phyloP scores from a whole-genome alignment of 2,113 vertebrate genomes.

The Apaloderma vittatum region DNA sequence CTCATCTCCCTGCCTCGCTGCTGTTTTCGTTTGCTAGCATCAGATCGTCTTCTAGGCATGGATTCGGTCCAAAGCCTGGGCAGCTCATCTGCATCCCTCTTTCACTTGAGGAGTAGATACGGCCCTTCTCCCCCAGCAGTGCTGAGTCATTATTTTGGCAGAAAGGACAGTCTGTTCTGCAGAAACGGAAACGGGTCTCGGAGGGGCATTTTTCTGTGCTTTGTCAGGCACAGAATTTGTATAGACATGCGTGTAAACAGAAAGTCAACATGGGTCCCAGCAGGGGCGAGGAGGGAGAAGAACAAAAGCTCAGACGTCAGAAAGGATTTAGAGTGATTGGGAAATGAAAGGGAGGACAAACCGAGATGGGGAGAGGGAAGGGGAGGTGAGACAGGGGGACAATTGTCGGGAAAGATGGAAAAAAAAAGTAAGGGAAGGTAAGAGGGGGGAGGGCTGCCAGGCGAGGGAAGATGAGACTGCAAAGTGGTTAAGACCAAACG shows the following conservation, averaged over 20 bases:
- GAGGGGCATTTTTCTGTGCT: background rate
- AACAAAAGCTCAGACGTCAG: conserved; percentile 18
- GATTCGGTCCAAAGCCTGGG: background rate
- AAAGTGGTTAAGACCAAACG: background rate
- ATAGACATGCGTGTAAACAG: conserved; percentile 17
- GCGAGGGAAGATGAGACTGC: background rate
- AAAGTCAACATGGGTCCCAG: background rate
- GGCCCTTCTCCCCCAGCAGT: background rate
- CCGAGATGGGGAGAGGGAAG: background rate
- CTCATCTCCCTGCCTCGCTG: background rate
- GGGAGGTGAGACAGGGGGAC: background rate
- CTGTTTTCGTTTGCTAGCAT: background rate
- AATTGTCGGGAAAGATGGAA: background rate
- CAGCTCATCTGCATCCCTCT: background rate
- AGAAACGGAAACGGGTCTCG: background rate
- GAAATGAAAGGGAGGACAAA: background rate
- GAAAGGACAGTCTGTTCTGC: background rate
- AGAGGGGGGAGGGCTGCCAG: background rate
- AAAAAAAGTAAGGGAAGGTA: background rate
- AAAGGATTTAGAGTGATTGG: background rate
- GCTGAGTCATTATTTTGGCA: conserved; percentile 51
- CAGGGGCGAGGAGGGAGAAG: background rate
- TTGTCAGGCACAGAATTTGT: background rate
- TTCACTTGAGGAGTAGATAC: background rate
- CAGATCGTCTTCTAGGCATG: background rate